A percentile compares a stretch with the other conserved stretches of the same genome.
Conservation (phyloP, 2,113 vertebrate genomes). For the Clarias macrocephalus region DNA sequence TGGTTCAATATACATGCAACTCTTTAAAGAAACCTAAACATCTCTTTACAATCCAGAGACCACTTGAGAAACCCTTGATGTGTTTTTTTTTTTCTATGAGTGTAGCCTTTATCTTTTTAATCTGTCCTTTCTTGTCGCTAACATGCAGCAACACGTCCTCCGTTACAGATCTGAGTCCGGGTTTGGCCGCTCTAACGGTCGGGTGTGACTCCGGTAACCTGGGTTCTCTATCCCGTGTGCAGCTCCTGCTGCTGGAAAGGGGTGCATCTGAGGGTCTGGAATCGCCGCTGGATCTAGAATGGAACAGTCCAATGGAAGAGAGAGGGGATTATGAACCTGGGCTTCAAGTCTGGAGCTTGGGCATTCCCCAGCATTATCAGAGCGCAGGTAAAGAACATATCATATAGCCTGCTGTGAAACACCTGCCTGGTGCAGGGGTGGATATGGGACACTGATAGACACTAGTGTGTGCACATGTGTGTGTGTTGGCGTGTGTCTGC, state of each 20-base stretch:
- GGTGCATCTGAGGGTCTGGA: constrained; percentile 14
- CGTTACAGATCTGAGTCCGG: constrained; percentile 64
- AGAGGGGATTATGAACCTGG: constrained; percentile 43
- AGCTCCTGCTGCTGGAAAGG: constrained; percentile 68
- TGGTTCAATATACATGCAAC: not conserved
- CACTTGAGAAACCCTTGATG: not conserved
- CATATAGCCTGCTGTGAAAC: constrained; percentile 44
- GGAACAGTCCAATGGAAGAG: constrained; percentile 21
- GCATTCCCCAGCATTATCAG: constrained; percentile 55
- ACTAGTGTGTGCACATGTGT: constrained; percentile 53
- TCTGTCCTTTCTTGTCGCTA: not conserved
- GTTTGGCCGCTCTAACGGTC: constrained; percentile 65
- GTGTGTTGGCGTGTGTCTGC: constrained; percentile 19
- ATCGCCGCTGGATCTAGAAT: constrained; percentile 32
- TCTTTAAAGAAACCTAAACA: not conserved
- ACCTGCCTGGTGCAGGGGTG: constrained; percentile 44
- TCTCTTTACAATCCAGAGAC: not conserved
- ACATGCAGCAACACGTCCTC: not conserved
- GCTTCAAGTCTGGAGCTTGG: constrained; percentile 51
- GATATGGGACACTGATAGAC: constrained; percentile 45
- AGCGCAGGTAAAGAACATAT: constrained; percentile 45
- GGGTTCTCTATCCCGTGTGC: constrained; percentile 67
- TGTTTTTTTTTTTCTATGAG: not conserved
- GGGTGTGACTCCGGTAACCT: constrained; percentile 61
- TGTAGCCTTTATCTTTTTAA: not conserved